Conservation (phyloP, 2,888 invertebrate species). For the Ommatoiulus sabulosus region DNA sequence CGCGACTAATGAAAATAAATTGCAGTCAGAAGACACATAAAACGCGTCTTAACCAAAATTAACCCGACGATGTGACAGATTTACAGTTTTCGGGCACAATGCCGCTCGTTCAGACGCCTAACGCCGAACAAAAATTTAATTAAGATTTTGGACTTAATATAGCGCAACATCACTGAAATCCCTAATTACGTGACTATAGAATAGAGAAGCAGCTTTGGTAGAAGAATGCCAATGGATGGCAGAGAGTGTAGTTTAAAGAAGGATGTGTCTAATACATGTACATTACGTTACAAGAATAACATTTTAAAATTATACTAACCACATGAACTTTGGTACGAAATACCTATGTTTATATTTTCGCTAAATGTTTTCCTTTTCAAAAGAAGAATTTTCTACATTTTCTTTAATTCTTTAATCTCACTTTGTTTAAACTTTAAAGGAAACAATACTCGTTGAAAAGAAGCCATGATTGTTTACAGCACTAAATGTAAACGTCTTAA, state of each 20-base stretch:
- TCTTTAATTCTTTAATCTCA: too few species aligned
- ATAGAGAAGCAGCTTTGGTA: background rate
- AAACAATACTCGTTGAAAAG: too few species aligned
- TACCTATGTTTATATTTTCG: too few species aligned
- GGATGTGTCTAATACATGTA: too few species aligned
- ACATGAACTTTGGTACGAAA: too few species aligned
- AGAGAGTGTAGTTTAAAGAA: background rate
- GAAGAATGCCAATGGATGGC: background rate
- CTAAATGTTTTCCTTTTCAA: too few species aligned
- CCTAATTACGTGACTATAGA: background rate
- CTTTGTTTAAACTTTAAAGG: too few species aligned
- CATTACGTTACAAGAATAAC: too few species aligned
- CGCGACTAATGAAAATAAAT: background rate
- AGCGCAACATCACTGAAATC: background rate
- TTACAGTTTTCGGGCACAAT: background rate
- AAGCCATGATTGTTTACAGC: too few species aligned
- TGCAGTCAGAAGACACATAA: constrained; percentile 8
- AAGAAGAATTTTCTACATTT: too few species aligned
- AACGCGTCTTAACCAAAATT: background rate
- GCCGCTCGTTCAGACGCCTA: background rate
- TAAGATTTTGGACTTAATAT: background rate
- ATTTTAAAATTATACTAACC: too few species aligned
- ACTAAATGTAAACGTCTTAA: too few species aligned
- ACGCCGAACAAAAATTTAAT: background rate
- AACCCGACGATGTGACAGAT: constrained; percentile 8